Base-by-base conservation (phyloP, 2,113 vertebrate species). In the Chaetodon trifascialis region DNA sequence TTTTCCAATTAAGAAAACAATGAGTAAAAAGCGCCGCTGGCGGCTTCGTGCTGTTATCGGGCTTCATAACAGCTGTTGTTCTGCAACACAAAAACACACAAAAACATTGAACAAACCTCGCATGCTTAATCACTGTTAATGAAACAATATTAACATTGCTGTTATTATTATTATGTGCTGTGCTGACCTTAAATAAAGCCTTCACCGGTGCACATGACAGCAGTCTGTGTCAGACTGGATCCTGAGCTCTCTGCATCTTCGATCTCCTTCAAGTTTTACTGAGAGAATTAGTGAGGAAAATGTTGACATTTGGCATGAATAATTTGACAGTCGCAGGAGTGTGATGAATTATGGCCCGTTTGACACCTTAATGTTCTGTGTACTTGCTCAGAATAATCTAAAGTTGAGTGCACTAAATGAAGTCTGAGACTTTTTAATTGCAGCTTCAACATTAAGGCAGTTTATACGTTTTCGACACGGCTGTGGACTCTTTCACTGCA, bases 361-460 rank as follows among this genome's bases (percentile, higher is more conserved):
- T 92, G 89, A 89, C 86, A 91, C 72, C 71, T 90, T 86, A 90
- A 91, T 91, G 84, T 79, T 86, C 83, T 76, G 56, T 51, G 55
- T 60, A 69, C 73, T 75, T 60, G 62, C 84, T 80, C 46, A 54
- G 58, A 84, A 86, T 73, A 78, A 70, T 84, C 74, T 70, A 54
- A 62, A 79, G n/a, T 72, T 71, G 65, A 87, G 59, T 49, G 72
- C 60, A 74, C 59, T 56, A 60, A 68, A 66, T 78, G 46, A 78
- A 68, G 63, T 74, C 9, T 42, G 47, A 40, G 25, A 77, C 17
- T 46, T 55, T 49, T 71, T 52, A 55, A 60, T 55, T 81, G 64
- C 36, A 21, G 46, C 38, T 66, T 80, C 25, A 55, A 54, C 46
- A 56, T 71, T 30, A 70, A n/a, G 51, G 30, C 4, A 1, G 4